Base-by-base conservation (phyloP, 1,140 invertebrate genomes). In the Drosophila kurseongensis region DNA sequence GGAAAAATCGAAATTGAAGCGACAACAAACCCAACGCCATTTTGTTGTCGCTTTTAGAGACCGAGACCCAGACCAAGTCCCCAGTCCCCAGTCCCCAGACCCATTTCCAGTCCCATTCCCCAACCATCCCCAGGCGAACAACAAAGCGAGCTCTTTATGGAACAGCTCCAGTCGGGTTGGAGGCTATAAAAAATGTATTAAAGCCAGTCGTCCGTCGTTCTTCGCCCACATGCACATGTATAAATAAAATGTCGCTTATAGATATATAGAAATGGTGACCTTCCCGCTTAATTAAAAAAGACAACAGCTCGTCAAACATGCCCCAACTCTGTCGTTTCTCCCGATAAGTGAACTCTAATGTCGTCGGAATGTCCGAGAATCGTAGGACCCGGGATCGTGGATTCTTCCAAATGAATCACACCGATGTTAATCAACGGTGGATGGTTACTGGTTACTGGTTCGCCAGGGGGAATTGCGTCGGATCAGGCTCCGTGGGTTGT, bases 231-330 rank as follows among this genome's bases (percentile, higher is more conserved):
- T 60, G 48, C 71, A 27, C 29, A 54, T 51, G 40, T 58, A 71
- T 72, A 58, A 55, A 56, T 82, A 65, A 71, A 71, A 71, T 75
- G 58, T 50, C 32, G 48, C 48, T 42, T 62, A 50, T 41, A 60
- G 55, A 63, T 38, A 77, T 63, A 65, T 75, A 75, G 42, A 78
- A 72, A 75, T 76, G 36, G 75, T 79, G 83, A 89, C 84, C 84
- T 86, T 89, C 79, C 61, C 69, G 76, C 68, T 90, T 90, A 90
- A 91, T 90, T 90, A 90, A 91, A 90, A 76, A 73, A 59, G 56
- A 90, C 88, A 90, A 86, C 82, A 76, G 88, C 86, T 90, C 78
- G 74, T 80, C 75, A 90, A 90, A 91, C 83, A 90, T 77, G 71
- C 50, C 65, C 68, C 41, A 35, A 62, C 40, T 36, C 48, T 59